phyloP scores from a whole-genome alignment of 1,140 invertebrate genomes.

The Phthorimaea operculella region DNA sequence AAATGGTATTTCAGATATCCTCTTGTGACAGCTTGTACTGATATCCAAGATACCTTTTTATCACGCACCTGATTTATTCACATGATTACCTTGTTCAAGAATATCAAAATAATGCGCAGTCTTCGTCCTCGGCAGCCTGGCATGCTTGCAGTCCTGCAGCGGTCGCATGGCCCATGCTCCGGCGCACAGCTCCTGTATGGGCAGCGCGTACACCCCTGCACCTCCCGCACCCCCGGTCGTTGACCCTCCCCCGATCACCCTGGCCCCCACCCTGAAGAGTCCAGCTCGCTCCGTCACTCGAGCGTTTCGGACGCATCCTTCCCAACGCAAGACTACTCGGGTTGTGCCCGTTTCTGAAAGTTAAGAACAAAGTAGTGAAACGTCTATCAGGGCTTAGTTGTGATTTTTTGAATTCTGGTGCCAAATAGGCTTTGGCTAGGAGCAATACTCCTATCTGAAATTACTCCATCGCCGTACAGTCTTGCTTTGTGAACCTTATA shows the following conservation, averaged over 20 bases:
- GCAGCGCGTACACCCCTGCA: conserved; percentile 55
- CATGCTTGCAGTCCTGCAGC: conserved; percentile 58
- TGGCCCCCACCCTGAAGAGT: conserved; percentile 47
- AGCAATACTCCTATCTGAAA: too few species aligned
- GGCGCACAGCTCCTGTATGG: conserved; percentile 42
- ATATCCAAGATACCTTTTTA: too few species aligned
- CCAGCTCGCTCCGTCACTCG: conserved; percentile 50
- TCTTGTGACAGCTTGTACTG: too few species aligned
- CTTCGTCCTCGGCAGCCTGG: conserved; percentile 50
- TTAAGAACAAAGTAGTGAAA: too few species aligned
- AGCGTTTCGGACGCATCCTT: conserved; percentile 49
- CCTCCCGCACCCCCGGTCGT: conserved; percentile 49
- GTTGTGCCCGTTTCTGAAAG: conserved; percentile 56
- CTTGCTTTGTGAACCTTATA: too few species aligned
- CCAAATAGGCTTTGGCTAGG: too few species aligned
- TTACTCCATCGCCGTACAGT: too few species aligned
- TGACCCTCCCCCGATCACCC: conserved; percentile 33
- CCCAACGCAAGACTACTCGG: conserved; percentile 50
- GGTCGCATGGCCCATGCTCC: conserved; percentile 61
- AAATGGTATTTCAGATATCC: too few species aligned
- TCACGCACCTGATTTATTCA: too few species aligned
- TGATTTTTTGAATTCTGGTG: too few species aligned
- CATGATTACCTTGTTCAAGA: conserved; percentile 41
- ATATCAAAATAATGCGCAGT: conserved; percentile 58
- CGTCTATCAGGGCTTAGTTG: too few species aligned